Evolutionary conservation across 2,888 invertebrate species (phyloP).

Genomic region (Fragum fragum): DNA sequence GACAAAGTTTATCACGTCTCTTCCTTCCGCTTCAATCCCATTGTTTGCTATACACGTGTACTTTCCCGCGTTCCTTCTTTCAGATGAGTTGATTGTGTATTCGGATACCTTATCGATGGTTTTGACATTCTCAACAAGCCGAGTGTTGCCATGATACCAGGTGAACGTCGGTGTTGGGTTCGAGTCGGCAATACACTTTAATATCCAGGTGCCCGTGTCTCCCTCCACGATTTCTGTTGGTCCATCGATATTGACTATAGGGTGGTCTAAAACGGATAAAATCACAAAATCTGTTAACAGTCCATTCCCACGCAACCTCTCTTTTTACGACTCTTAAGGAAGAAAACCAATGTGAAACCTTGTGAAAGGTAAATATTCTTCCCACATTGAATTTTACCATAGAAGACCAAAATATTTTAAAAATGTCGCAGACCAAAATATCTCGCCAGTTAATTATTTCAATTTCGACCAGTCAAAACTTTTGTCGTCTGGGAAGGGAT

Average conservation of each 20-base stretch:
- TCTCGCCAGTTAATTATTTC: too few species aligned
- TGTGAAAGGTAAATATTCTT: too few species aligned
- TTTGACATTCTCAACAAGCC: background rate
- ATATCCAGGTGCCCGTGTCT: background rate
- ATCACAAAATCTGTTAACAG: too few species aligned
- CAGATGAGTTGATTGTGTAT: background rate
- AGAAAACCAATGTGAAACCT: too few species aligned
- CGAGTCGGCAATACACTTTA: background rate
- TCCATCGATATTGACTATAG: background rate
- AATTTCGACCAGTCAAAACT: too few species aligned
- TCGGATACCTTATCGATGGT: background rate
- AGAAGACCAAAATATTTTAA: too few species aligned
- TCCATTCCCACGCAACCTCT: too few species aligned
- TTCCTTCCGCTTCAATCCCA: background rate
- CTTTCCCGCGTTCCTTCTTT: background rate
- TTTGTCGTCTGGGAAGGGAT: too few species aligned
- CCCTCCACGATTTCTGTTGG: background rate
- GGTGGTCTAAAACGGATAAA: background rate
- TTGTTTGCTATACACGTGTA: slow-evolving; percentile 14
- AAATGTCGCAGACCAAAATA: too few species aligned
- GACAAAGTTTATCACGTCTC: background rate
- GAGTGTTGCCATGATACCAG: background rate
- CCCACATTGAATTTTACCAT: too few species aligned
- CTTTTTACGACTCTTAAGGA: too few species aligned
- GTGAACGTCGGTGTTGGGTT: background rate